Base-by-base conservation (phyloP, 2,888 invertebrate species). In the Coelogynopora nodosa region DNA sequence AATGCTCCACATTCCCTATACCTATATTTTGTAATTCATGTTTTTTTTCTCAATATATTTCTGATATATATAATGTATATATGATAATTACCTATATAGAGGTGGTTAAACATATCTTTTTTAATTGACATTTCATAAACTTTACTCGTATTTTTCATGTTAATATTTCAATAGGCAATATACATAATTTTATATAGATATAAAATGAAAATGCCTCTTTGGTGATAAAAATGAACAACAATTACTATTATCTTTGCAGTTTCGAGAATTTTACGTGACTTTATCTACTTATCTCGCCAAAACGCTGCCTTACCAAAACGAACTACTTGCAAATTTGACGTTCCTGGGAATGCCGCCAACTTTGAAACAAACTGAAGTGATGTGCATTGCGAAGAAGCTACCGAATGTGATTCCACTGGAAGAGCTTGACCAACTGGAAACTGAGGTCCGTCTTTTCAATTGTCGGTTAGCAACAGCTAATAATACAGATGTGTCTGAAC, bases 371-470 rank as follows among this genome's bases (percentile, higher is more conserved):
- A 80, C 2, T 5, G 26, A 23, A 80, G 80, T 80, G 80, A 23
- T 26, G 26, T 10, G 29, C 23, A n/a, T 80, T 80, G 80, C 80
- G n/a, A 80, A 80, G 80, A 23, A 5, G 29, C 80, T 80, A 26
- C 80, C 80, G n/a, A 80, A 80, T 80, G 80, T 80, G 26, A 80
- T 80, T 26, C 80, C 80, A 23, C 23, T 26, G 80, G 29, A 80
- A 80, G 29, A 80, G 26, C 23, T 80, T 26, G 80, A 80, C 23
- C 80, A 80, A 80, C 23, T 80, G 80, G 80, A 26, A 23, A 80
- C 80, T 5, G 80, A 80, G 29, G 80, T 80, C 29, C 80, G 80
- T 27, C 80, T 80, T 26, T 80, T 26, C 80, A 80, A 80, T 80
- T 27, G 26, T 26, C 49, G 49, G 49, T 49, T 49, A 18, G 49